Evolutionary conservation across 2,888 invertebrate species (phyloP), one percentile per base, ranked within the genome.

Genomic region (Leptura quadrifasciata): DNA sequence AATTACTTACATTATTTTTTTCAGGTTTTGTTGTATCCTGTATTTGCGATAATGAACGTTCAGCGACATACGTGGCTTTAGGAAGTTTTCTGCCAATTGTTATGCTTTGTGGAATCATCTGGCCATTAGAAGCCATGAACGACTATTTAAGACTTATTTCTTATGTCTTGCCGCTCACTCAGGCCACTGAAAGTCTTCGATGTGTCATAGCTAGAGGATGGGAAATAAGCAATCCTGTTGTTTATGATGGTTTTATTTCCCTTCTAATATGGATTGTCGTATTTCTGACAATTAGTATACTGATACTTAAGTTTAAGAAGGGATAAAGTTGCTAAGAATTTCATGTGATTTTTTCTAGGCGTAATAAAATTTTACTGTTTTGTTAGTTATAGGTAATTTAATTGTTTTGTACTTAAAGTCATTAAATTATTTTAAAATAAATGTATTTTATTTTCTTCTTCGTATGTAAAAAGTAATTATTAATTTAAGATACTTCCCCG

Each of bases 61-160:
- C 95, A 0, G 96, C 96, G 0, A 96, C 96, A 0, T 96, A 96
- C 86, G 89, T 96, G 85, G 96, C 96, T 0, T 91, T 96, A 89
- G 96, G 96, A 0, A 95, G 95, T 0, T 96, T 96, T 88, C 88
- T 96, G 76, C 96, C 96, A 0, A 95, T 96, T 88, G 94, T 96
- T 20, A 92, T 96, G 93, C 89, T 96, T 5, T 96, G 96, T 82
- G 96, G 96, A 67, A 96, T 98, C 77, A 95, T 98, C 82, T 98
- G 98, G 98, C 98, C 98, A 0, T 92, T 97, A 77, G 96, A 98
- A 91, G 97, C 95, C 55, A 98, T 98, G 95, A 96, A 96, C 86
- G 89, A 91, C 0, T 84, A 93, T 57, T 90, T 97, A 92, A 93
- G 76, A 92, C 71, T 80, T 55, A 83, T 96, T 58, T 94, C 96